Base-by-base conservation (phyloP, 35 echinoderm and acorn worm species). In the Lytechinus variegatus region DNA sequence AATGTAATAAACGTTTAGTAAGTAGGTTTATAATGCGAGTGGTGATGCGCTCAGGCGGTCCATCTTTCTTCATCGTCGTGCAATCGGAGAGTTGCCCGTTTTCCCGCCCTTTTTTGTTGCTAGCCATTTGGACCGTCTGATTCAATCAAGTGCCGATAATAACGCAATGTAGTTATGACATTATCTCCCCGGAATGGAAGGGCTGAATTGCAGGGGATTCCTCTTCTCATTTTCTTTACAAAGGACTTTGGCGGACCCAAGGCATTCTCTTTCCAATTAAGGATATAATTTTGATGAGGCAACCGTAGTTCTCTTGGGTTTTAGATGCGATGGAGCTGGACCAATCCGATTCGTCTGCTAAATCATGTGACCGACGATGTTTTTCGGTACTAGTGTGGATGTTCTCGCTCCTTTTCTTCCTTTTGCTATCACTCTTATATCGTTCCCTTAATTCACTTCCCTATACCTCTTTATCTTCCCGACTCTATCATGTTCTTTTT, bases 81-180 rank as follows among this genome's bases (percentile, higher is more conserved):
- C 29, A 93, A 93, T 93, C 57, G 92, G 92, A 93, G 92, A 93
- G 92, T 55, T 93, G 92, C 92, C 92, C 92, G 56, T 93, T 93
- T 93, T 93, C 92, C 92, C 92, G 92, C 92, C 92, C 92, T 93
- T 93, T 93, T 4, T 27, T 93, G 92, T 53, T 93, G 28, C 54
- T 10, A 93, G 92, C 55, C 28, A 93, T 93, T 93, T 93, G 13
- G 92, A 53, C 92, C 55, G 54, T 93, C 55, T 93, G 92, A 93
- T 93, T 93, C 54, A 93, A 93, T 93, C 92, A 93, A 55, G 29
- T 27, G 28, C 54, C 92, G 92, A 57, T 93, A 57, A 93, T 93
- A 93, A 93, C 92, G 53, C 92, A 93, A 93, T 93, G 92, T 54
- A 57, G 92, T 93, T 93, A 93, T 93, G 92, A 93, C 92, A 93